Conservation (phyloP, 2,797 vertebrate genomes). For the Echiichthys vipera region DNA sequence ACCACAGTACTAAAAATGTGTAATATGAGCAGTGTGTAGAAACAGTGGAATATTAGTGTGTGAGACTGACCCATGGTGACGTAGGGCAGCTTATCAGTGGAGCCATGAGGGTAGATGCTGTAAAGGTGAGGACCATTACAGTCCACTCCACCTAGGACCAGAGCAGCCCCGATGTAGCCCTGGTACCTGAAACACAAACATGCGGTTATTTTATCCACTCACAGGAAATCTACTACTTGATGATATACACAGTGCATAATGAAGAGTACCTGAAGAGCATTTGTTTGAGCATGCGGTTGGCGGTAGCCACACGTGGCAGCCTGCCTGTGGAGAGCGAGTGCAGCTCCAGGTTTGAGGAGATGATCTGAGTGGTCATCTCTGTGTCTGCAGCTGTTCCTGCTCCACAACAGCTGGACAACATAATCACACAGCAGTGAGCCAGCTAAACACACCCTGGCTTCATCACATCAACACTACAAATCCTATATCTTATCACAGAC, state of each 20-base stretch:
- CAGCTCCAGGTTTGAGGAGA: constrained; percentile 97
- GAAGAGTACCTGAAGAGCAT: constrained; percentile 95
- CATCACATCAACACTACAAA: background rate
- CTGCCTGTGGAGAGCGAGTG: constrained; percentile 94
- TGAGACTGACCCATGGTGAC: constrained; percentile 88
- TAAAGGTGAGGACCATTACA: constrained; percentile 94
- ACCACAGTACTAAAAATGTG: no score
- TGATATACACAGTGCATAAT: no score
- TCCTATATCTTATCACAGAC: background rate
- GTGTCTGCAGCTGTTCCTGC: constrained; percentile 98
- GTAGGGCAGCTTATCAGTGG: constrained; percentile 96
- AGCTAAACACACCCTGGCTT: background rate
- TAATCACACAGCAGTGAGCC: background rate
- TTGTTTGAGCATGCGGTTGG: constrained; percentile 97
- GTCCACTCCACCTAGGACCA: constrained; percentile 95
- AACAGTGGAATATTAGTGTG: no score
- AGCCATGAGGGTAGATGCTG: constrained; percentile 98
- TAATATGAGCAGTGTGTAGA: no score
- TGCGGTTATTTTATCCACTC: no score
- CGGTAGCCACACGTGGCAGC: constrained; percentile 92
- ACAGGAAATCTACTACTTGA: no score
- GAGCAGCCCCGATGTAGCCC: constrained; percentile 95
- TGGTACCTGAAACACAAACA: constrained; percentile 89
- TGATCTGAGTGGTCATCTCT: constrained; percentile 98
- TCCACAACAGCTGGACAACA: constrained; percentile 90